These are phyloP conservation scores for Octodon degus DNA, from an alignment of 2,113 vertebrate species.

Conservation along the genomic window DNA sequence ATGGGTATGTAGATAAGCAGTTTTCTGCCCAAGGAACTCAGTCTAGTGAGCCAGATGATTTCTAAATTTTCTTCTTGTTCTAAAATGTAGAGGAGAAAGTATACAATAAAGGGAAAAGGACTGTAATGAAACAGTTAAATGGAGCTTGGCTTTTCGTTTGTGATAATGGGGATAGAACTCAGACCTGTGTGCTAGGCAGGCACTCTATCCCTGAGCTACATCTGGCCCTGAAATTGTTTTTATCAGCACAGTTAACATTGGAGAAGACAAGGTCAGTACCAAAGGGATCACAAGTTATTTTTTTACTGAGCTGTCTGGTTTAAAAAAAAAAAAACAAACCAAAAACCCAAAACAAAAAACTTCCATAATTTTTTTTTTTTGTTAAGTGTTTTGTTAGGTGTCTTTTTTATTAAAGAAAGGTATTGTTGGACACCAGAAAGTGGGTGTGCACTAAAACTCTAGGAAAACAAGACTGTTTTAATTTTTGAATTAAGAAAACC, in stretches of 20 bases:
- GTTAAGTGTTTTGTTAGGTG: slow-evolving; percentile 58
- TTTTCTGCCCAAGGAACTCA: slow-evolving; percentile 18
- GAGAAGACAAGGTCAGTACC: slow-evolving; percentile 31
- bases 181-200: not conserved
- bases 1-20: not conserved
- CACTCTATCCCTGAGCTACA: not conserved
- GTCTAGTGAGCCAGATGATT: slow-evolving; percentile 50
- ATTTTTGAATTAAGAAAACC: slow-evolving; percentile 69
- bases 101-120: not conserved
- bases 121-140: not conserved
- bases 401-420: slow-evolving; percentile 58
- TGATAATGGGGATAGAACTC: not conserved
- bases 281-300: slow-evolving; percentile 26
- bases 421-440: slow-evolving; percentile 69
- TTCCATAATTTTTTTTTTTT: not conserved
- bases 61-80: slow-evolving; percentile 53
- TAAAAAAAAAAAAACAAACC: not conserved
- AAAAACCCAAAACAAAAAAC: not conserved
- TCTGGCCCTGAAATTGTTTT: slow-evolving; percentile 58
- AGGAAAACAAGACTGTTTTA: slow-evolving; percentile 66
- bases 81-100: slow-evolving; percentile 52
- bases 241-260: not conserved
- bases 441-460: slow-evolving; percentile 68
- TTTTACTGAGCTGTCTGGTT: slow-evolving; percentile 56
- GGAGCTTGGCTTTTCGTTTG: slow-evolving; percentile 41